Percentiles rank a stretch among this genome's conserved stretches.
phyloP scores from a whole-genome alignment of 2,113 vertebrate genomes.

The Mesembrinibis cayennensis region DNA sequence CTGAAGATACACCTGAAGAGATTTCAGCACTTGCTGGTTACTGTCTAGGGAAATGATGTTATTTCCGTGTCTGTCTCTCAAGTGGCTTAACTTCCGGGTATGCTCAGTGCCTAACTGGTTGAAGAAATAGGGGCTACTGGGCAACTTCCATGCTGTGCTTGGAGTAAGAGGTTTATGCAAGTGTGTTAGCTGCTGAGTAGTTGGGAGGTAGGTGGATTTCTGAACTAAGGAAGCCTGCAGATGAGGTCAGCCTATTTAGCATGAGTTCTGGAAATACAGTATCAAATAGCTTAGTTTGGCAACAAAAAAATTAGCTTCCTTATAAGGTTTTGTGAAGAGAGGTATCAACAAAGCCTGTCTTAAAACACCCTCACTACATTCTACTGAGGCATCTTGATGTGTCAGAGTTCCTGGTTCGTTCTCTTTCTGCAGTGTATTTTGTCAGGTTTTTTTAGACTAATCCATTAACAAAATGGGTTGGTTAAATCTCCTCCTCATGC shows the following conservation, averaged over 20 bases:
- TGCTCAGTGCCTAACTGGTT: not conserved
- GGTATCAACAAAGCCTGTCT: not conserved
- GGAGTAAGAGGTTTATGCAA: not conserved
- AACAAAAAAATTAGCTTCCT: not conserved
- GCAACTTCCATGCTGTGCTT: not conserved
- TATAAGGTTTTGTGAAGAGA: not conserved
- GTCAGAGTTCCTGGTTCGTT: not conserved
- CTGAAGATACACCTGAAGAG: not conserved
- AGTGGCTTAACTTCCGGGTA: not conserved
- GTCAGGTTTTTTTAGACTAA: not conserved
- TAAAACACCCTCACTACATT: not conserved
- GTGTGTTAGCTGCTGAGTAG: not conserved
- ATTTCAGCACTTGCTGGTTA: not conserved
- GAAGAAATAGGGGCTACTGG: not conserved
- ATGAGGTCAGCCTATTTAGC: not conserved
- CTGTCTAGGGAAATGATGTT: not conserved
- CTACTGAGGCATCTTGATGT: not conserved
- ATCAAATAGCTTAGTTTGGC: not conserved
- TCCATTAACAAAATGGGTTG: slow-evolving; percentile 10
- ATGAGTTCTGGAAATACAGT: not conserved
- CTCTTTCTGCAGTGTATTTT: slow-evolving; percentile 7
- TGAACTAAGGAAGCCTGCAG: not conserved
- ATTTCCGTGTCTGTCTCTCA: not conserved
- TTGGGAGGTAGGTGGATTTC: not conserved
- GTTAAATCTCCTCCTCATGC: not conserved